Base-by-base conservation (phyloP, 2,113 vertebrate species). In the Melanocharis versteri region DNA sequence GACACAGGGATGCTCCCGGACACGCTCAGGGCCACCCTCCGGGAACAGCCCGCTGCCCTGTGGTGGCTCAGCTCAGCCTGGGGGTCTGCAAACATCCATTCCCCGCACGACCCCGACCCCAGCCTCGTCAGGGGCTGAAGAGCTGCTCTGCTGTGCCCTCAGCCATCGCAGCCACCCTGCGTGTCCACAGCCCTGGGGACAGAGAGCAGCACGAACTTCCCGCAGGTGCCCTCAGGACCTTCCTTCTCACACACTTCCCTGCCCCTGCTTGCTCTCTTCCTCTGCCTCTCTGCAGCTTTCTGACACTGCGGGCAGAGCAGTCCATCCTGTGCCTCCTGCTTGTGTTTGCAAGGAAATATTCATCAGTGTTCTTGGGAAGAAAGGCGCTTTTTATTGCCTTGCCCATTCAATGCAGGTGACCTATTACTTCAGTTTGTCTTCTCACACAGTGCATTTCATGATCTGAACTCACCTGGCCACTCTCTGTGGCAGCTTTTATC, bases 71-170 rank as follows among this genome's bases (percentile, higher is more conserved):
- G 2, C 62, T 51, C 64, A 35, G 26, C 11, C 35, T 12, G 83
- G 56, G 56, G 27, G 4, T 22, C 88, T 14, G 45, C 37, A 53
- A 78, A 69, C 89, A 81, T 66, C 6, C 11, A 30, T 37, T 89
- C 64, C 83, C 13, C 0, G 1, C 23, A 19, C 0, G 5, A 24
- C n/a, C 75, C 60, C 42, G 22, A 5, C 2, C 6, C 3, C 37
- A 87, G 64, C n/a, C 2, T 2, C 70, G 24, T 2, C 54, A 19
- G 61, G 28, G 0, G 31, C 68, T 19, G 7, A 7, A 20, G 45
- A 53, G 1, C 22, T 31, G 64, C 56, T 18, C 27, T 30, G 53
- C 39, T 7, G 21, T 11, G 9, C 22, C 64, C 64, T 23, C 8
- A 31, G 51, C 51, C 65, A 45, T 7, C 33, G 5, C 7, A 22